These are phyloP conservation scores for Phylloscopus trochilus DNA, from an alignment of 2,113 vertebrate genomes.

Conservation along the genomic window DNA sequence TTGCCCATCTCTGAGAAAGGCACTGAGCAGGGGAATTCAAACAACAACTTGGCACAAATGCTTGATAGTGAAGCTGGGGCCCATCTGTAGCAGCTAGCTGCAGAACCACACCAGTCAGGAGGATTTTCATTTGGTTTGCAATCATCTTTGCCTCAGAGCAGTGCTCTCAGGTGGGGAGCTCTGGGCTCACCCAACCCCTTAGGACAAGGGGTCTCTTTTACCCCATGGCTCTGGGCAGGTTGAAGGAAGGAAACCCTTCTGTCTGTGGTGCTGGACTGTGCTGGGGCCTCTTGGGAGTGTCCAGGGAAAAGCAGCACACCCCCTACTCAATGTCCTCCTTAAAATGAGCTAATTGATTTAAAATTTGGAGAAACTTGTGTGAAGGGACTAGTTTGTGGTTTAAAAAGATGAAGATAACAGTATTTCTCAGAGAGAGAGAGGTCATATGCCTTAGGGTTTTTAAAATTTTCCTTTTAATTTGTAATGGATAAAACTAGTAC, in stretches of 20 bases:
- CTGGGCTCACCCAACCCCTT: not conserved
- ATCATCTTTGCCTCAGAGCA: not conserved
- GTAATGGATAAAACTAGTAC: not conserved
- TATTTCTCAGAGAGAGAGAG: not conserved
- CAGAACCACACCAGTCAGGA: not conserved
- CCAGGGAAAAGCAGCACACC: not conserved
- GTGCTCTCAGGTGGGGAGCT: not conserved
- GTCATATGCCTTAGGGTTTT: not conserved
- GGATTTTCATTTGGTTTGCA: not conserved
- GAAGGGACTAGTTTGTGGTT: not conserved
- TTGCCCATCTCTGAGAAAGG: not conserved
- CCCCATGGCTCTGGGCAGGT: not conserved
- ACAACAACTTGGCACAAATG: not conserved
- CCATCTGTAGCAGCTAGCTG: not conserved
- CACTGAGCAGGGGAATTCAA: not conserved
- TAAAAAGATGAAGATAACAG: not conserved
- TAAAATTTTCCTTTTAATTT: not conserved
- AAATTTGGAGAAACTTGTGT: not conserved
- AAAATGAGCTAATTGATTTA: not conserved
- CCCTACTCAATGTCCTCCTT: not conserved
- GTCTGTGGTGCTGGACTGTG: not conserved
- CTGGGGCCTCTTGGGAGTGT: not conserved
- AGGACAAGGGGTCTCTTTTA: not conserved
- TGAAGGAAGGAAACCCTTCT: not conserved
- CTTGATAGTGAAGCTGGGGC: not conserved